Percentiles rank a stretch among this genome's conserved stretches.
Conservation (phyloP, 2,113 vertebrate genomes). For the Uria aalge region DNA sequence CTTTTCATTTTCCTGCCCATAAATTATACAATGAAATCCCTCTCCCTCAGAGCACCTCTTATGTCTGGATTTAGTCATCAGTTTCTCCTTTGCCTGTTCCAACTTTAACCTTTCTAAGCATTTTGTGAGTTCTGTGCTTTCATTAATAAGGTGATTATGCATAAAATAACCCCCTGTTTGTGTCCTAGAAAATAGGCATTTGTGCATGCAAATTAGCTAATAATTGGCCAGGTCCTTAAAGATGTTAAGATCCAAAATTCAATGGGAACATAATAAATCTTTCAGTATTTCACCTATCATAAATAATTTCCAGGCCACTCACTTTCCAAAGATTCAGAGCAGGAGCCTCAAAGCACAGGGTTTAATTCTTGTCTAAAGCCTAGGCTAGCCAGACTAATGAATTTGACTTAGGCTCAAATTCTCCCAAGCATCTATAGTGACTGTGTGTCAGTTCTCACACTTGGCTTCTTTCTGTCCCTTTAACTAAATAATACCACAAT, state of each 20-base stretch:
- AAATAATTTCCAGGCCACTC: background rate
- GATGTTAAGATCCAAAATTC: background rate
- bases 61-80: background rate
- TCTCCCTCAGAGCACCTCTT: background rate
- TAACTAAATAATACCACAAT: background rate
- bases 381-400: background rate
- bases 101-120: background rate
- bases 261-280: background rate
- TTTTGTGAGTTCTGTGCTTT: background rate
- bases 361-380: background rate
- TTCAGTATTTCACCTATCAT: background rate
- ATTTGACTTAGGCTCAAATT: background rate
- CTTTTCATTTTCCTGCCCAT: slow-evolving; percentile 19
- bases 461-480: background rate
- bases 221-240: background rate
- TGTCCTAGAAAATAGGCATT: background rate
- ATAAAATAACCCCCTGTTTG: background rate
- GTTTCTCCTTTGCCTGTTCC: background rate
- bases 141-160: background rate
- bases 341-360: background rate
- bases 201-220: background rate
- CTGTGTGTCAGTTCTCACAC: background rate
- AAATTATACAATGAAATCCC: slow-evolving; percentile 8
- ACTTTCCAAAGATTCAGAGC: background rate
- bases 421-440: background rate